Percentiles rank a stretch among this genome's conserved stretches.
phyloP scores from a whole-genome alignment of 1,140 invertebrate species.

The Drosophila kohkoa region DNA sequence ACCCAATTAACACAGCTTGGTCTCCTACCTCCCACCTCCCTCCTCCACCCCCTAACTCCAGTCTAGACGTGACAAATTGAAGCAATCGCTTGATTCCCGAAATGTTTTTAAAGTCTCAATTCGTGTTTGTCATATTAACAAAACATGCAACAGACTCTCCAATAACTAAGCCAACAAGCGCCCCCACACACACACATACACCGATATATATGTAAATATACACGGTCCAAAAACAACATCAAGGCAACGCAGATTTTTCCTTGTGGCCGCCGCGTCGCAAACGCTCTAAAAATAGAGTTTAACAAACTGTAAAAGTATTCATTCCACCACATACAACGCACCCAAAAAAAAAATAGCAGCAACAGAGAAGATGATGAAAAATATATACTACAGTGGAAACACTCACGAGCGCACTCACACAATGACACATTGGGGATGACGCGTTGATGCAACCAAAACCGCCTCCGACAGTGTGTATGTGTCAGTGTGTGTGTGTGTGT shows the following conservation, averaged over 20 bases:
- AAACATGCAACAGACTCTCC: conserved; percentile 35
- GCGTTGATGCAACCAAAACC: conserved; percentile 52
- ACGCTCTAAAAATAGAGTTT: conserved; percentile 81
- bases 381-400: conserved; percentile 2
- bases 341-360: conserved; percentile 46
- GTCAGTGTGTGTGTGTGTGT: conserved; percentile 22
- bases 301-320: conserved; percentile 83
- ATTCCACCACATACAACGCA: conserved; percentile 73
- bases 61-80: conserved; percentile 44
- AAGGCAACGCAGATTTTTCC: conserved; percentile 55
- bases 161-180: conserved; percentile 75
- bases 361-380: no score
- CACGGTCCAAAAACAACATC: conserved; percentile 23
- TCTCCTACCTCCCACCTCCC: not conserved
- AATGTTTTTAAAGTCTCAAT: conserved; percentile 35
- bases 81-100: conserved; percentile 30
- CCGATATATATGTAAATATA: conserved; percentile 18
- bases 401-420: conserved; percentile 33
- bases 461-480: conserved; percentile 15
- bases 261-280: conserved; percentile 61
- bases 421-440: conserved; percentile 54
- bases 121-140: conserved; percentile 70
- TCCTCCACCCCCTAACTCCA: not conserved
- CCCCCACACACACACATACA: conserved; percentile 57
- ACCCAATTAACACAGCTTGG: conserved; percentile 65